Percentiles rank a stretch among this genome's conserved stretches.
Evolutionary conservation across 2,888 invertebrate species (phyloP).

Genomic region (Candidula unifasciata): DNA sequence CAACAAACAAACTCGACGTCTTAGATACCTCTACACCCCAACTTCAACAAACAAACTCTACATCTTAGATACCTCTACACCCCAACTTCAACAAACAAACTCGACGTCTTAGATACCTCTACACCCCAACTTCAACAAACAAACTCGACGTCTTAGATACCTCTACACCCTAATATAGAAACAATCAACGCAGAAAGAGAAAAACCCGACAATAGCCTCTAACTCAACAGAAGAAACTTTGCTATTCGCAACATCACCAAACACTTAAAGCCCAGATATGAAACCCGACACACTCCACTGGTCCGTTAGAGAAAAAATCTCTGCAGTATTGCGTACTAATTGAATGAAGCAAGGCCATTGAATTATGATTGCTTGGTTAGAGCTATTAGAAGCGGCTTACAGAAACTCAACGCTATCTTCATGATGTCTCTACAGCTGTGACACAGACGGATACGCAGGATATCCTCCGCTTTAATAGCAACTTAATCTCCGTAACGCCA

Average conservation of each 20-base stretch:
- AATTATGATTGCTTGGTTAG: constrained; percentile 6
- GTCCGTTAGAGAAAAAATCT: neutral
- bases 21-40: too few species aligned
- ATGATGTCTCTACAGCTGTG: constrained; percentile 6
- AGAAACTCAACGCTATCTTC: constrained; percentile 5
- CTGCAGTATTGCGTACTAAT: constrained; percentile 25
- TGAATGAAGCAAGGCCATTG: neutral
- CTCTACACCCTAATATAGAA: too few species aligned
- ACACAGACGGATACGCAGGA: neutral
- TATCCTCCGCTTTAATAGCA: constrained; percentile 1
- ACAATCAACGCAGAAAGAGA: too few species aligned
- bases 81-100: too few species aligned
- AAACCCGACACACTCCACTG: constrained; percentile 6
- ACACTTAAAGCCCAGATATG: neutral
- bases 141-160: too few species aligned
- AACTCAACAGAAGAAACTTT: neutral
- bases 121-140: too few species aligned
- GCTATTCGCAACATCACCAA: constrained; percentile 7
- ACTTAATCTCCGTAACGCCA: constrained; percentile 24
- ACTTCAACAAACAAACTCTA: too few species aligned
- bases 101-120: too few species aligned
- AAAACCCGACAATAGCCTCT: neutral
- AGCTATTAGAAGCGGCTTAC: constrained; percentile 4
- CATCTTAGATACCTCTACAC: too few species aligned
- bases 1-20: too few species aligned